Evolutionary conservation across 2,797 vertebrate genomes (phyloP), one percentile per base, ranked within the genome.

Genomic region (Crax fasciolata): DNA sequence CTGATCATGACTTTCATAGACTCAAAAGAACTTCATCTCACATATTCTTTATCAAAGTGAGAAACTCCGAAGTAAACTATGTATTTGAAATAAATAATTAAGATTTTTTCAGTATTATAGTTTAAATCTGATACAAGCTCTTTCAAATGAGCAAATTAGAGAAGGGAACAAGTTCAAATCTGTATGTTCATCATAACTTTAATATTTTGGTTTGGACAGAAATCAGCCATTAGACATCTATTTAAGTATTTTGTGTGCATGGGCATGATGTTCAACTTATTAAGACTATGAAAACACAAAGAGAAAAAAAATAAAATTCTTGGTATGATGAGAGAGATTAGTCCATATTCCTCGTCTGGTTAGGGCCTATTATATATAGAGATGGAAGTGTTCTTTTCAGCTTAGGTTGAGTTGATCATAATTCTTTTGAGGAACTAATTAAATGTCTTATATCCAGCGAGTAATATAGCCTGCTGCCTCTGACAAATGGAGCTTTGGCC

Each of bases 391-490:
- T 25, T 95, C 94, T 94, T 96, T 93, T 87, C 85, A 95, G 63
- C 71, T 87, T 82, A 32, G 24, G 9, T 81, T 94, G 74, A 94
- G 71, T 93, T 71, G 87, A 57, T 97, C 85, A 66, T 93, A 94
- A 96, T 96, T 96, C 94, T 94, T 94, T 89, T 91, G 89, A 94
- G 77, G 91, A 77, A 74, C 89, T 95, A 92, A 97, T 97, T 96
- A 95, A 93, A 96, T 95, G 70, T 94, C 94, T 94, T 90, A 46
- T 91, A 95, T 80, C 61, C 61, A 93, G 68, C 44, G 86, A 92
- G 88, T 91, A 95, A 95, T 92, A 92, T 76, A 94, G 52, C 74
- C 81, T 92, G 70, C 91, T 93, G 71, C 72, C 51, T 93, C 74
- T 95, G 87, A 92, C 82, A 95, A 96, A 96, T 87, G 76, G 79